Evolutionary conservation across 2,113 vertebrate genomes (phyloP).

Genomic region (Siniperca chuatsi): DNA sequence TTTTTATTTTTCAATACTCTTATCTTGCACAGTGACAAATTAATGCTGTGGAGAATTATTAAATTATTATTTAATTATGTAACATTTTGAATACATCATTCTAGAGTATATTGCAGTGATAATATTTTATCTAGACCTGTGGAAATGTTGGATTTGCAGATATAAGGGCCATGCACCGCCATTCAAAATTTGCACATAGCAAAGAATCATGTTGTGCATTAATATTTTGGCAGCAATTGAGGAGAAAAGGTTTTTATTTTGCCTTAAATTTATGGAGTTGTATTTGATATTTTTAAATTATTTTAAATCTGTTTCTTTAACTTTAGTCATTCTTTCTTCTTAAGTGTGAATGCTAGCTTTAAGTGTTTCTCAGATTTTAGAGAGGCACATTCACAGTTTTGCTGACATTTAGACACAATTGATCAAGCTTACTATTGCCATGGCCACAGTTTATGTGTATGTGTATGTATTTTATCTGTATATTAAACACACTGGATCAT

Average conservation of each 20-base stretch:
- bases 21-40: not conserved
- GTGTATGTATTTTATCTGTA: no score
- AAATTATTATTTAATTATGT: not conserved
- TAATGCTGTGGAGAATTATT: not conserved
- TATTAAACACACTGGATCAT: not conserved
- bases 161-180: not conserved
- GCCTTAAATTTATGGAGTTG: not conserved
- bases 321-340: not conserved
- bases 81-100: not conserved
- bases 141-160: not conserved
- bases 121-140: not conserved
- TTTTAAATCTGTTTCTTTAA: not conserved
- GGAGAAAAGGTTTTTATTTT: not conserved
- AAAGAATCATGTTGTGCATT: not conserved
- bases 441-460: no score
- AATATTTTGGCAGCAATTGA: not conserved
- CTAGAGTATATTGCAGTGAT: not conserved
- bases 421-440: not conserved
- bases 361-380: not conserved
- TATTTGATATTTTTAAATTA: not conserved
- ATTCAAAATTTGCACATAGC: not conserved
- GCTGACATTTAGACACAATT: not conserved
- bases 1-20: not conserved
- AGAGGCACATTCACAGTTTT: not conserved
- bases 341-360: not conserved